Percentiles rank a stretch among this genome's conserved stretches.
Evolutionary conservation across 2,113 vertebrate genomes (phyloP).

Genomic region (Gobiocypris rarus): DNA sequence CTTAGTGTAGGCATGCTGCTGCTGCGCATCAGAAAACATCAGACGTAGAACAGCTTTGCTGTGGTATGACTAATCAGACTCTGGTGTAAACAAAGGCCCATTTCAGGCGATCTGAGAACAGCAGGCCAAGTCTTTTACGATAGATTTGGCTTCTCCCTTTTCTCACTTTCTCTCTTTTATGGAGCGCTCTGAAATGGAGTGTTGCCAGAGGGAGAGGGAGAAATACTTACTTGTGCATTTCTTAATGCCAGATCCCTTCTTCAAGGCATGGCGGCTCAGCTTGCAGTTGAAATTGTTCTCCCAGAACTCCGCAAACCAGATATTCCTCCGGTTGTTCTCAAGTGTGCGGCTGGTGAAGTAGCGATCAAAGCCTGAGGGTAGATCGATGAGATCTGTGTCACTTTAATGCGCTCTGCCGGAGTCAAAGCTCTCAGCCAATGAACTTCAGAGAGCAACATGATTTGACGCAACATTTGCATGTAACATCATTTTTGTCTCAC

Average conservation of each 20-base stretch:
- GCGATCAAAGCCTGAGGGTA: constrained; percentile 77
- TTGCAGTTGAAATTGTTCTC: constrained; percentile 89
- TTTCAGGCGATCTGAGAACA: constrained; percentile 37
- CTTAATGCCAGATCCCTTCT: constrained; percentile 76
- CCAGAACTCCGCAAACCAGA: constrained; percentile 85
- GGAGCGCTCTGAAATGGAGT: constrained; percentile 40
- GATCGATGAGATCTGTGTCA: constrained; percentile 65
- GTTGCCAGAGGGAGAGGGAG: constrained; percentile 44
- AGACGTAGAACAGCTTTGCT: constrained; percentile 42
- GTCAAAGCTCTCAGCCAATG: constrained; percentile 26
- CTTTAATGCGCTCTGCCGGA: constrained; percentile 46
- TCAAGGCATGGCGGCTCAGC: constrained; percentile 80
- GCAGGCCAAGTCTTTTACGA: constrained; percentile 46
- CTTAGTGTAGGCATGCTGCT: constrained; percentile 28
- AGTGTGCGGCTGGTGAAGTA: constrained; percentile 81
- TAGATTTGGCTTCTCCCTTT: constrained; percentile 42
- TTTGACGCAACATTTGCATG: constrained; percentile 19
- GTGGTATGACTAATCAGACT: constrained; percentile 44
- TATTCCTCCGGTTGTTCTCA: constrained; percentile 83
- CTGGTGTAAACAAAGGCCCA: constrained; percentile 41
- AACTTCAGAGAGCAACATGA: constrained; percentile 27
- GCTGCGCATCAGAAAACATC: constrained; percentile 31
- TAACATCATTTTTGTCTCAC: neutral
- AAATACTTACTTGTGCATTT: constrained; percentile 88
- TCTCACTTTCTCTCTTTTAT: constrained; percentile 27